Percentiles rank a stretch among this genome's conserved stretches.
phyloP scores from a whole-genome alignment of 2,113 vertebrate genomes.

The Apodemus sylvaticus region DNA sequence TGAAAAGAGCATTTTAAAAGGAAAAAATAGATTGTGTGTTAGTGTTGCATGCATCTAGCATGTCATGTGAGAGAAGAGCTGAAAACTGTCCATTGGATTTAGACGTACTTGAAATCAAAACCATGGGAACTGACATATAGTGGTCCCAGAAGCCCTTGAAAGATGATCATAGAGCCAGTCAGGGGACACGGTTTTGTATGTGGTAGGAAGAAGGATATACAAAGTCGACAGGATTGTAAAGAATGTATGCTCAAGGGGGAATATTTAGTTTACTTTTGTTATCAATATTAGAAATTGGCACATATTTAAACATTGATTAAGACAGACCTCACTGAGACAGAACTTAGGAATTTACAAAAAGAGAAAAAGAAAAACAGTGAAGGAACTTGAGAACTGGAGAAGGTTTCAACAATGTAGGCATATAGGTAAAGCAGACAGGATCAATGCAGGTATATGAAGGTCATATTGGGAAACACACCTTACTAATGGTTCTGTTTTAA shows the following conservation, averaged over 20 bases:
- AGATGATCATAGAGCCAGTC: background rate
- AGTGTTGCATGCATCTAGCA: background rate
- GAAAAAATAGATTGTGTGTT: background rate
- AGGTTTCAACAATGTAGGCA: background rate
- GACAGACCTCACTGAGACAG: background rate
- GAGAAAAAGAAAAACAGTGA: background rate
- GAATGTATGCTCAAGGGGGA: background rate
- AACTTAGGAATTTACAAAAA: background rate
- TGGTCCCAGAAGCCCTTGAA: background rate
- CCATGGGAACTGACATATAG: too few relatives aligned
- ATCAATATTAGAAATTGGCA: background rate
- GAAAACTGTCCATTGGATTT: background rate
- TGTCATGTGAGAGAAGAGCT: background rate
- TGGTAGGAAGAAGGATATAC: background rate
- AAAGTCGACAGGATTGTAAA: background rate
- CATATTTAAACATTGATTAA: background rate
- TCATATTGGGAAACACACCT: rapidly evolving
- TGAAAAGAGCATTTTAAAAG: background rate
- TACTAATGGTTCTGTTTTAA: background rate
- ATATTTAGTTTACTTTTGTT: background rate
- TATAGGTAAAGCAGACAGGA: background rate
- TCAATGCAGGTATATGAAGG: rapidly evolving
- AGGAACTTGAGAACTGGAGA: background rate
- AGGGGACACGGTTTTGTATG: background rate
- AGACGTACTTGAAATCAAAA: background rate